Base-by-base conservation (phyloP, 2,888 invertebrate species). In the Kryphioiulus occultus region DNA sequence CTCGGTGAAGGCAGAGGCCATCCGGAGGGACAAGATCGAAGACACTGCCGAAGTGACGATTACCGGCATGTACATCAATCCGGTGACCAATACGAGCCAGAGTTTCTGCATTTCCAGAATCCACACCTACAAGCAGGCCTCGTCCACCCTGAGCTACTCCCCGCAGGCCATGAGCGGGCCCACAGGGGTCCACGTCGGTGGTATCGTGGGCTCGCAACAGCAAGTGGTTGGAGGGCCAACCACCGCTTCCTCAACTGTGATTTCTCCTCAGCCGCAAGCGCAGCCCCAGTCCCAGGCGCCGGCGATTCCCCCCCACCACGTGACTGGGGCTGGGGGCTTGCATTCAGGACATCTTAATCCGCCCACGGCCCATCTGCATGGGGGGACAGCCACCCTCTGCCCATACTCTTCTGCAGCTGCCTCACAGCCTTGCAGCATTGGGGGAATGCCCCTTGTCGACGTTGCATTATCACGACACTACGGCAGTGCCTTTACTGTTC, bases 21-120 rank as follows among this genome's bases (percentile, higher is more conserved):
- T 88, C 22, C 10, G 86, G 9, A 22, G 88, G 19, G 88, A 89
- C 22, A 88, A 88, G 87, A 86, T 88, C 19, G 88, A 88, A 44
- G 89, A 88, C 84, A 88, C 86, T 5, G 88, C 89, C 0, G 89
- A 89, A 86, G 89, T 89, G 86, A 89, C 89, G 59, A 89, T 89
- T 22, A 89, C 89, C 1, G 89, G 89, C 17, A 89, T 89, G 87
- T 89, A 89, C 82, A 88, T 89, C 30, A 89, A 89, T 44, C 89
- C 89, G 10, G 83, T 85, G 32, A 88, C 88, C 35, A 89, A 89
- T 32, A 88, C 89, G 19, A 88, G 88, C 83, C 86, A 88, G 86
- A 89, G 89, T 35, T 88, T 89, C 35, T 89, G 89, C 68, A 88
- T 89, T 39, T 89, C 89, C 7, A 85, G 89, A 7, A 85, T 89